Conservation (phyloP, 2,113 vertebrate genomes). For the Erythrocebus patas region DNA sequence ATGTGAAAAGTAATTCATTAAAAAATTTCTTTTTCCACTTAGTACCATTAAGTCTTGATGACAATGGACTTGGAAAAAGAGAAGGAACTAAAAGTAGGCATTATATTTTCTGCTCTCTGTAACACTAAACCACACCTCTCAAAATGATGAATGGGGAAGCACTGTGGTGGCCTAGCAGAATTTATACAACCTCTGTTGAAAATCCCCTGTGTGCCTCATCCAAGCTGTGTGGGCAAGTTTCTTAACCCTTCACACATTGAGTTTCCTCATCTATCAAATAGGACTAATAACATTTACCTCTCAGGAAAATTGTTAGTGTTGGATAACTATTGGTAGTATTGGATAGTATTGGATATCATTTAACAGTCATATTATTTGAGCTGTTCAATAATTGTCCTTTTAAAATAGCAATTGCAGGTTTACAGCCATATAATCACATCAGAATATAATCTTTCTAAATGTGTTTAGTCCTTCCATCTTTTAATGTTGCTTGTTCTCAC, state of each 20-base stretch:
- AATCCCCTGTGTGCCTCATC: neutral
- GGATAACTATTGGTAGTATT: neutral
- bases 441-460: neutral
- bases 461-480: neutral
- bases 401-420: neutral
- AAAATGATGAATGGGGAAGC: neutral
- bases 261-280: neutral
- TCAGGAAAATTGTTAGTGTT: neutral
- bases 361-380: neutral
- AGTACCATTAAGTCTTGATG: neutral
- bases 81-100: neutral
- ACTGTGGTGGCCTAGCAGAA: too few species aligned
- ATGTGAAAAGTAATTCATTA: neutral
- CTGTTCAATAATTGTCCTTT: neutral
- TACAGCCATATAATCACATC: neutral
- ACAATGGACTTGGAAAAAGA: neutral
- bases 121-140: neutral
- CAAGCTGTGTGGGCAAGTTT: neutral
- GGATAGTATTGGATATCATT: neutral
- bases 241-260: neutral
- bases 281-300: neutral
- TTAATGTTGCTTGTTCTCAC: conserved; percentile 1
- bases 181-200: neutral
- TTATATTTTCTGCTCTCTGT: neutral
- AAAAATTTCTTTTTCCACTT: neutral